Conservation (phyloP, 2,888 invertebrate species). For the Norana najaformis region DNA sequence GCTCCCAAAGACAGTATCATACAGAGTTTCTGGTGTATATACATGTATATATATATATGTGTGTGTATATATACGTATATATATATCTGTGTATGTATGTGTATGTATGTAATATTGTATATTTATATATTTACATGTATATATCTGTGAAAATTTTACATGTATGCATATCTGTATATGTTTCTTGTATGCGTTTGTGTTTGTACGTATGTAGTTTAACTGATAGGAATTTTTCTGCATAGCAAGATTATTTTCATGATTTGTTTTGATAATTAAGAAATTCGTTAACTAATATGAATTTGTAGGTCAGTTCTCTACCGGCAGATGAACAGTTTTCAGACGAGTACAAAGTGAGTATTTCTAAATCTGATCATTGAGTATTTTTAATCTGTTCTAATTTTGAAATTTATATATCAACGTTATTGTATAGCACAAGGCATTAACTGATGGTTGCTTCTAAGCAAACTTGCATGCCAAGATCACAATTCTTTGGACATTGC, state of each 20-base stretch:
- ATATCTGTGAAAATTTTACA: too few species aligned
- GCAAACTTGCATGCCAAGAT: not conserved
- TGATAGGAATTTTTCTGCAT: too few species aligned
- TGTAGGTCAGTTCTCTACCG: conserved; percentile 43
- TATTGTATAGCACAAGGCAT: not conserved
- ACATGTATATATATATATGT: not conserved
- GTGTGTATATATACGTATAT: not conserved
- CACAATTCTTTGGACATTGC: not conserved
- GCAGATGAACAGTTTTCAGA: conserved; percentile 47
- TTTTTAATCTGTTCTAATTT: not conserved
- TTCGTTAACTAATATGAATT: not conserved
- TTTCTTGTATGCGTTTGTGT: not conserved
- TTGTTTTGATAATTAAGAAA: not conserved
- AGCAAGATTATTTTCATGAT: not conserved
- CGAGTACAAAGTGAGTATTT: conserved; percentile 45
- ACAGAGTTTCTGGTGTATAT: not conserved
- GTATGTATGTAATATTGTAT: not conserved
- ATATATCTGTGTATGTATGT: not conserved
- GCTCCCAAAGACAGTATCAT: too few species aligned
- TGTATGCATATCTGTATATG: not conserved
- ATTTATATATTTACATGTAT: not conserved
- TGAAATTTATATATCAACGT: not conserved
- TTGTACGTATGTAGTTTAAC: too few species aligned
- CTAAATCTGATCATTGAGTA: too few species aligned
- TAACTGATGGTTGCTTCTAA: not conserved